phyloP scores from a whole-genome alignment of 2,797 vertebrate genomes.

The Hapalemur alaotrensis region DNA sequence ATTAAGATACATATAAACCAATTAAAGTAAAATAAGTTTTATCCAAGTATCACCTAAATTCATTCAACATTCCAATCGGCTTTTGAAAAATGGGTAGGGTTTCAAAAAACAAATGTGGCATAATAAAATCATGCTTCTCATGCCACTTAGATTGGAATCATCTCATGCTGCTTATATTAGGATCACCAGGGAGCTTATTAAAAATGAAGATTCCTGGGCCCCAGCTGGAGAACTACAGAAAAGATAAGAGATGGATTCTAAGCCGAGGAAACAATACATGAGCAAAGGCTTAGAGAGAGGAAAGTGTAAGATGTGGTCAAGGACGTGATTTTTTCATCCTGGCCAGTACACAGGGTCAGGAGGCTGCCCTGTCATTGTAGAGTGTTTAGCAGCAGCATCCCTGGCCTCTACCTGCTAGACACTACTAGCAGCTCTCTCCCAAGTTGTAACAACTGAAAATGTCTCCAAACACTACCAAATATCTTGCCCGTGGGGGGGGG shows the following conservation, averaged over 20 bases:
- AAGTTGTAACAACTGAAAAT: not conserved
- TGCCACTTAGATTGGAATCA: not conserved
- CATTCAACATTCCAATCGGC: not conserved
- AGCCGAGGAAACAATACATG: not conserved
- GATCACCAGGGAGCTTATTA: not conserved
- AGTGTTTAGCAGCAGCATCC: not conserved
- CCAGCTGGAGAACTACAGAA: not conserved
- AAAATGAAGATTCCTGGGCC: not conserved
- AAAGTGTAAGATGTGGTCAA: not conserved
- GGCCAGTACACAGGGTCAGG: accelerated
- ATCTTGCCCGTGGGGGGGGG: too few species aligned
- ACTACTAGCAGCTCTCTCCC: not conserved
- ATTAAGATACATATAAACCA: not conserved
- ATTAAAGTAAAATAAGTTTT: not conserved
- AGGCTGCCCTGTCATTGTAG: not conserved
- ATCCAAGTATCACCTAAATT: not conserved
- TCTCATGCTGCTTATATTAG: not conserved
- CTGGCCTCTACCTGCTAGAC: not conserved
- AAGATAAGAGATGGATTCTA: not conserved
- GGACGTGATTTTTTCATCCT: not conserved
- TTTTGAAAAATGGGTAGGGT: not conserved
- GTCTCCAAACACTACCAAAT: not conserved
- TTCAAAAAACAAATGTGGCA: not conserved
- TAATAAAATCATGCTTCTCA: not conserved
- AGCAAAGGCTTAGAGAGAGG: not conserved